Evolutionary conservation across 2,113 vertebrate species (phyloP).

Genomic region (Siniperca knerii): DNA sequence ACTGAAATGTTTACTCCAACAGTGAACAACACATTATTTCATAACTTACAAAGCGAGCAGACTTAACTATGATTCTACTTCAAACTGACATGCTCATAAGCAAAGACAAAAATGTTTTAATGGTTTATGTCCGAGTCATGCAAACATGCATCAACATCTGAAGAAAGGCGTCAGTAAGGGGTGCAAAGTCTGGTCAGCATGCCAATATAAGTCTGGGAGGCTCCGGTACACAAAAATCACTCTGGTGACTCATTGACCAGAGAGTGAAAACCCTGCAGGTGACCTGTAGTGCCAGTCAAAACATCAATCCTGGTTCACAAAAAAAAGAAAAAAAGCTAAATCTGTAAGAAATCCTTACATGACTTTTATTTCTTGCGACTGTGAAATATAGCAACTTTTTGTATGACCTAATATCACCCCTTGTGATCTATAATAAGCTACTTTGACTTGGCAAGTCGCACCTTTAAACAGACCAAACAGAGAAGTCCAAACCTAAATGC

Average conservation of each 20-base stretch:
- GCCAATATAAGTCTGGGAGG: neutral
- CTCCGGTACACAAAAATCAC: neutral
- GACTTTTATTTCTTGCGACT: neutral
- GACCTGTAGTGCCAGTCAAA: neutral
- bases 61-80: neutral
- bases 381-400: neutral
- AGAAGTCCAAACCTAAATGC: neutral
- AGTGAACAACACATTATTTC: neutral
- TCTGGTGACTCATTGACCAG: neutral
- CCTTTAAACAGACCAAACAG: neutral
- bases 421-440: neutral
- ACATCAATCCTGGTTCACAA: neutral
- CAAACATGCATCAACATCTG: slow-evolving; percentile 42
- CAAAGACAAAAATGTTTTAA: slow-evolving; percentile 5
- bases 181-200: neutral
- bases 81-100: slow-evolving; percentile 28
- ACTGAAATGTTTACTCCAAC: neutral
- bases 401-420: neutral
- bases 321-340: neutral
- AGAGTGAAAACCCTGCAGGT: neutral
- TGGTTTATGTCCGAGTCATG: slow-evolving; percentile 34
- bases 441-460: neutral
- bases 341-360: neutral
- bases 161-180: neutral
- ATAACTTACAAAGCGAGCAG: slow-evolving; percentile 10